A percentile compares a stretch with the other conserved stretches of the same genome.
Evolutionary conservation across 2,888 invertebrate species (phyloP).

Genomic region (Oxytorus armatus): DNA sequence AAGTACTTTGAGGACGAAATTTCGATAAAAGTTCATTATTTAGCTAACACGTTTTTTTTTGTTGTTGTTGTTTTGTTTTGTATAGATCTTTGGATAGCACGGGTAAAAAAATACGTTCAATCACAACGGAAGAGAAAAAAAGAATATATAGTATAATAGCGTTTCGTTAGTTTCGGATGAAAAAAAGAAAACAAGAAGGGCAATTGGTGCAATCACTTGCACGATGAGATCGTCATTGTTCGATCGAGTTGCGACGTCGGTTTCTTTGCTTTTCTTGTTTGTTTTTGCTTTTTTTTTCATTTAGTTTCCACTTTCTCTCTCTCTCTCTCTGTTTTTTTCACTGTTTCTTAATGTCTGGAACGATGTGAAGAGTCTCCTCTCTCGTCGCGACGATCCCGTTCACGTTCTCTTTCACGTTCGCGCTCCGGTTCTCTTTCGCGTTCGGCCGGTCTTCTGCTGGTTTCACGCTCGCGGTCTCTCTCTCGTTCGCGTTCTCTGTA

Average conservation of each 20-base stretch:
- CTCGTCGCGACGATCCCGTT: slow-evolving; percentile 89
- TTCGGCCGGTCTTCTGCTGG: slow-evolving; percentile 86
- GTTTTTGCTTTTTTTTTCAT: slow-evolving; percentile 32
- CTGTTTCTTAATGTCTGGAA: slow-evolving; percentile 87
- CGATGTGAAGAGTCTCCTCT: slow-evolving; percentile 86
- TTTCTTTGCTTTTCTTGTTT: slow-evolving; percentile 46
- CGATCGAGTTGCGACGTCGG: slow-evolving; percentile 53
- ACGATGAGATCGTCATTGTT: slow-evolving; percentile 53
- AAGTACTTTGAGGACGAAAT: slow-evolving; percentile 39
- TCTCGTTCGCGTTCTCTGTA: slow-evolving; percentile 90
- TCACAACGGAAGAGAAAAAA: no score
- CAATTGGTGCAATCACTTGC: slow-evolving; percentile 41
- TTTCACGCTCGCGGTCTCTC: slow-evolving; percentile 87
- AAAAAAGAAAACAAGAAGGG: slow-evolving; percentile 39
- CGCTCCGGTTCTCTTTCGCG: slow-evolving; percentile 87
- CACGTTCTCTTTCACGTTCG: slow-evolving; percentile 88
- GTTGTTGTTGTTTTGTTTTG: slow-evolving; percentile 22
- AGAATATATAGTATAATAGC: no score
- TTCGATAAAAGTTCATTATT: slow-evolving; percentile 58
- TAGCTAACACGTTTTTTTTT: slow-evolving; percentile 56
- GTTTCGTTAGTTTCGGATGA: slow-evolving; percentile 48
- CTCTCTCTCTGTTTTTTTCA: slow-evolving; percentile 28
- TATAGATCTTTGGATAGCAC: slow-evolving; percentile 66
- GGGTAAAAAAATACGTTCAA: slow-evolving; percentile 58
- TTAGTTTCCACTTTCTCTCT: slow-evolving; percentile 18